These are phyloP conservation scores for Zophobas atratus DNA, from an alignment of 1,140 invertebrate genomes.

Conservation along the genomic window DNA sequence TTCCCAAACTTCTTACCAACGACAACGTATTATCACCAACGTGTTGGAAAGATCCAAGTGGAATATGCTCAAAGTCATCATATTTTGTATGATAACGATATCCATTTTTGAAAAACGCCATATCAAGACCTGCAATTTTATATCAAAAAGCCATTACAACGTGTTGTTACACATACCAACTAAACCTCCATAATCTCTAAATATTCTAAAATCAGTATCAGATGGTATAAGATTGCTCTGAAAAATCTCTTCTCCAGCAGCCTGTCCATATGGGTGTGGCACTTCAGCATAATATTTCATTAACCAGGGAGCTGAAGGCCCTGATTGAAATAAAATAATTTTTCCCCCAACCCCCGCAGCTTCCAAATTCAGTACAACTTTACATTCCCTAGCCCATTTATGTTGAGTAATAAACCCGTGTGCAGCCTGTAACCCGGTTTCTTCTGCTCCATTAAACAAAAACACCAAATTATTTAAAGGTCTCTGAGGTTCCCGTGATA, in stretches of 20 bases:
- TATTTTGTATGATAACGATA: conserved; percentile 86
- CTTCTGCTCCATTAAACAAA: conserved; percentile 87
- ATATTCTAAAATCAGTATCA: conserved; percentile 87
- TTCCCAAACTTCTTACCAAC: conserved; percentile 70
- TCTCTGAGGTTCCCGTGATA: conserved; percentile 72
- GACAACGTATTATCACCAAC: conserved; percentile 76
- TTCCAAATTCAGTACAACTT: conserved; percentile 83
- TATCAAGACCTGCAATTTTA: conserved; percentile 77
- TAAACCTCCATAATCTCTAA: conserved; percentile 75
- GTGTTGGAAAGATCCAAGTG: conserved; percentile 78
- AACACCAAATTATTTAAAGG: conserved; percentile 78
- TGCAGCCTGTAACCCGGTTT: conserved; percentile 78
- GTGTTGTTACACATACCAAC: conserved; percentile 52
- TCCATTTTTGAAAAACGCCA: conserved; percentile 83
- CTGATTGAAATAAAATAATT: conserved; percentile 83
- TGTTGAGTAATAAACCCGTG: conserved; percentile 87
- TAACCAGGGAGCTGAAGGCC: conserved; percentile 75
- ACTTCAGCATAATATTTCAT: conserved; percentile 75
- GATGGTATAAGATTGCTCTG: conserved; percentile 81
- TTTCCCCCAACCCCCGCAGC: conserved; percentile 83
- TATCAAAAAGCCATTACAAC: not conserved
- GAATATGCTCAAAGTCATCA: conserved; percentile 76
- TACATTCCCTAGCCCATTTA: conserved; percentile 68
- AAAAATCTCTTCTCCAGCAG: conserved; percentile 85
- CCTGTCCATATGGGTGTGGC: conserved; percentile 76